Evolutionary conservation across 2,797 vertebrate genomes (phyloP), one percentile per base, ranked within the genome.

Genomic region (Gephyroberyx darwinii): DNA sequence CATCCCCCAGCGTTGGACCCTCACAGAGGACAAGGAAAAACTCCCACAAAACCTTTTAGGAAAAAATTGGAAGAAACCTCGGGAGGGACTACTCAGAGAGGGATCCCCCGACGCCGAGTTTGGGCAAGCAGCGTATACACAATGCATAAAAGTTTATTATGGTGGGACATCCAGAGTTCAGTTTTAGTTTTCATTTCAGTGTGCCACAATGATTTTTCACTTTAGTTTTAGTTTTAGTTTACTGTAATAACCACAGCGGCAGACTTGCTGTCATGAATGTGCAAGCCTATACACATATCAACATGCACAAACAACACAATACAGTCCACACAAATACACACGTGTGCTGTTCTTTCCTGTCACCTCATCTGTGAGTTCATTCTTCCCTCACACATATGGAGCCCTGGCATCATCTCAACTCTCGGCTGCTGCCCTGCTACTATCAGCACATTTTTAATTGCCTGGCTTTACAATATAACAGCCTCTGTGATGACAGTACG

Each of bases 361-460:
- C 88, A 90, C 87, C 89, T 88, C 71, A 69, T 69, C 80, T 65
- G 55, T 22, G 77, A 86, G 89, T 91, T 91, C 87, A 84, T 70
- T 83, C 75, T 80, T 76, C 67, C 71, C 65, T 86, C 65, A 10
- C 91, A 86, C 91, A 91, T 79, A 85, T 84, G 87, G 89, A 80
- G 87, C 12, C 39, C 78, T 90, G 90, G 89, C 88, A 86, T 39
- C 3, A 51, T 10, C 69, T 84, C 84, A 48, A 74, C 61, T 43
- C 84, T 85, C 77, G 64, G 77, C 84, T 89, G 85, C 85, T 82
- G 80, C 86, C 69, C 80, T 82, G 89, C 87, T 84, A 85, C 88
- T 89, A 84, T 91, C 84, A 90, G 88, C 90, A 88, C 86, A 86
- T 91, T 91, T 91, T 89, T 81, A 88, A 89, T 87, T 83, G 86